Evolutionary conservation across 1,140 invertebrate species (phyloP), one percentile per base, ranked within the genome.

Genomic region (Pogonognathellus flavescens): DNA sequence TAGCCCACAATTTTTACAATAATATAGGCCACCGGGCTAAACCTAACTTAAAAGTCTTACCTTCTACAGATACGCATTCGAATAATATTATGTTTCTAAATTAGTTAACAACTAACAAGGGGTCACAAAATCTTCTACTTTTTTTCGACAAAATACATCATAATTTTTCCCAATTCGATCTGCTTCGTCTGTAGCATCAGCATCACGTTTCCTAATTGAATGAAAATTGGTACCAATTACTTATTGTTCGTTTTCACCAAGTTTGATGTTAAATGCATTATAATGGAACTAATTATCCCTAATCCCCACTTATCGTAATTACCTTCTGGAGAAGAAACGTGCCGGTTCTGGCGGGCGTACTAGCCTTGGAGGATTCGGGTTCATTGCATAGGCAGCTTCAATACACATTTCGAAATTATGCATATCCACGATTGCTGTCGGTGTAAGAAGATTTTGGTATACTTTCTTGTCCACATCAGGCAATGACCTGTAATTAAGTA

Each of bases 321-420:
- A 53, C 50, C 41, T 72, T 55, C 41, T n/a, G n/a, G n/a, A n/a
- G 11, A 72, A n/a, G 31, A 72, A 53, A 10, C 16, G 11, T 66
- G 72, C 31, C 14, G 82, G 41, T 59, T 50, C 57, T 57, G 66
- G 25, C 41, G 80, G 86, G 49, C 86, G 14, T 8, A 50, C 0
- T 1, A 87, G 80, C 72, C 82, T 52, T 55, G 84, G 66, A 0
- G 85, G 18, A 20, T n/a, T 20, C 1, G 83, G 80, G 18, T 84
- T 49, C 6, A 52, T 55, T 3, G 70, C 1, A 50, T 87, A 87
- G 7, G 86, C 86, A n/a, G 86, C 84, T 59, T 85, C 62, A 25
- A 83, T 62, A 53, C 86, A 87, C 31, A 83, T 82, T 62, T 87
- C 86, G 49, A 87, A 82, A 25, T 87, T 87, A 8, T 80, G 50